Evolutionary conservation across 2,797 vertebrate species (phyloP).

Genomic region (Coccyzus lansbergi): DNA sequence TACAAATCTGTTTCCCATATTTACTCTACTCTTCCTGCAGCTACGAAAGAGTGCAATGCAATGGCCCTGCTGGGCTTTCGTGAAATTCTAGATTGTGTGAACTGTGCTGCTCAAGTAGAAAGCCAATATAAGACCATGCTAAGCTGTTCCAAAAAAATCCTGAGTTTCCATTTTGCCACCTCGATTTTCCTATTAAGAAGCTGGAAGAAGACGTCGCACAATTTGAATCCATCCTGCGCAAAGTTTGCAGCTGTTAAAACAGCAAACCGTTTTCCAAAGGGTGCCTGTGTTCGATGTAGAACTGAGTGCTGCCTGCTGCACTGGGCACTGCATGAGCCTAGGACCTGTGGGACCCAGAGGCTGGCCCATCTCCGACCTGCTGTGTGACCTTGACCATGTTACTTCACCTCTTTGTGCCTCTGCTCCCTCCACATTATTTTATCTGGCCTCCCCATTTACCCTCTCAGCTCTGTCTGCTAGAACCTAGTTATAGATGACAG

Average conservation of each 20-base stretch:
- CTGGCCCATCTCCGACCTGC: not conserved
- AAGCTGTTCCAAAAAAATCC: not conserved
- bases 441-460: not conserved
- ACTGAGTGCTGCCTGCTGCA: not conserved
- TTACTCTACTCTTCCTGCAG: not conserved
- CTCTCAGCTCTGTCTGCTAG: not conserved
- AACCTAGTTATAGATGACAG: not conserved
- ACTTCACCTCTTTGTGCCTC: not conserved
- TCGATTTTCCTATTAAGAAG: constrained; percentile 10
- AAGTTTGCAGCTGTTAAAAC: constrained; percentile 60
- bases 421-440: not conserved
- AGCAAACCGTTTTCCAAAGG: not conserved
- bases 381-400: not conserved
- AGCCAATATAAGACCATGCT: not conserved
- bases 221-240: not conserved
- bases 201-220: not conserved
- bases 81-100: not conserved
- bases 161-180: not conserved
- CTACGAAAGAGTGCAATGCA: not conserved
- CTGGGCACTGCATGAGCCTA: not conserved
- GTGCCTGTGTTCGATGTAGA: not conserved
- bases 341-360: fast-evolving
- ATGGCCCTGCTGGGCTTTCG: not conserved
- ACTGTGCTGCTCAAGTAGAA: not conserved
- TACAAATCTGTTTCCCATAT: not conserved